Evolutionary conservation across 2,888 invertebrate genomes (phyloP), one percentile per base, ranked within the genome.

Genomic region (Eilema sororculum): DNA sequence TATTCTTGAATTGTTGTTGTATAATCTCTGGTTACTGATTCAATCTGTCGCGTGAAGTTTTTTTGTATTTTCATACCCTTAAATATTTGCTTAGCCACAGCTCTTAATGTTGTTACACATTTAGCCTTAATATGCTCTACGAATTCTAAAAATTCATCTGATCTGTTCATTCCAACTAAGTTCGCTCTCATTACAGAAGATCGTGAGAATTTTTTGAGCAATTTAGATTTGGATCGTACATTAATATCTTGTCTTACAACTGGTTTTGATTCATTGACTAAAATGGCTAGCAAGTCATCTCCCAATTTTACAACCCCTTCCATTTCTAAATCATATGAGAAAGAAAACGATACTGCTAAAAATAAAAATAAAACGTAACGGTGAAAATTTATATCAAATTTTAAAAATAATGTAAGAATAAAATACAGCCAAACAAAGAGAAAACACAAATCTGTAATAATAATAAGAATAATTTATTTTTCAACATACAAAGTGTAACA

Each of bases 251-350:
- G 20, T 5, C 13, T 59, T 56, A n/a, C 30, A 22, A 3, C 4
- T 24, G 46, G 24, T 9, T 25, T 65, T 1, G 22, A 8, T 33
- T 24, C 24, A 5, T 62, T 62, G 0, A 13, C 37, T 16, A 67
- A 61, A 24, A 46, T 52, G 22, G n/a, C 63, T 1, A 73, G 2
- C 0, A 79, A 56, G 0, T 64, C n/a, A 0, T 71, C 16, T 9
- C 66, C 68, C 30, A 82, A 5, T 37, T 61, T 71, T 16, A 79
- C 0, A 0, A 65, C 58, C 12, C 74, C 82, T 64, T 82, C 72
- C 10, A 82, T 6, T 56, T 78, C 65, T 33, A 78, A 0, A 20
- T 82, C 80, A 58, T 67, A 73, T 22, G 74, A 66, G 8, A 68
- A n/a, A 9, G 57, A 74, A 65, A 68, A 57, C 25, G 74, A 46